These are phyloP conservation scores for Drosophila mimetica DNA, from an alignment of 2,888 invertebrate species.

Conservation along the genomic window DNA sequence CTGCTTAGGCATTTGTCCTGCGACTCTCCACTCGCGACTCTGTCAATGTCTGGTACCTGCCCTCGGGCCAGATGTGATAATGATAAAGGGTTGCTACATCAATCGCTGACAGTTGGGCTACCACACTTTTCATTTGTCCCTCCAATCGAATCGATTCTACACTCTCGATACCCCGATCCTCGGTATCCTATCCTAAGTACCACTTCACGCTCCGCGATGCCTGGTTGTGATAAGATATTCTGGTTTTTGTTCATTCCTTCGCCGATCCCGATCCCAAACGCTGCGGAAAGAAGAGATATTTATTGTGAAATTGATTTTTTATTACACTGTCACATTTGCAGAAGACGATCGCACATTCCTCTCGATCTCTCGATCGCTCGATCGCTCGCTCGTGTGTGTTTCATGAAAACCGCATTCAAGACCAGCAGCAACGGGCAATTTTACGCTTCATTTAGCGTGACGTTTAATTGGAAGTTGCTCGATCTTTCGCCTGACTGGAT, in stretches of 20 bases:
- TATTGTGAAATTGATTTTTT: conserved; percentile 81
- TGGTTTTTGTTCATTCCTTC: conserved; percentile 52
- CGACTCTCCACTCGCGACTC: neutral
- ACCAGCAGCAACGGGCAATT: conserved; percentile 79
- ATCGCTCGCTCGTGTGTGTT: conserved; percentile 10
- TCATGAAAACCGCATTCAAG: conserved; percentile 57
- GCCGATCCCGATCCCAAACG: conserved; percentile 20
- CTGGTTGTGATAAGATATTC: conserved; percentile 76
- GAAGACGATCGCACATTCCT: conserved; percentile 68
- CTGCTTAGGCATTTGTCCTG: conserved; percentile 79
- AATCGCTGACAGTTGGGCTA: conserved; percentile 80
- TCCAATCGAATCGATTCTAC: conserved; percentile 7
- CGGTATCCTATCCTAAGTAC: conserved; percentile 77
- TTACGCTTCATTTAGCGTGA: conserved; percentile 81
- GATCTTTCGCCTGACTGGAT: conserved; percentile 38
- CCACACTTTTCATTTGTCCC: conserved; percentile 77
- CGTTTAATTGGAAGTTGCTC: conserved; percentile 77
- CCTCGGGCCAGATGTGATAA: conserved; percentile 78
- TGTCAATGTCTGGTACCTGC: conserved; percentile 65
- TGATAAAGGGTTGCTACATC: conserved; percentile 80
- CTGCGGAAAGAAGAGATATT: conserved; percentile 60
- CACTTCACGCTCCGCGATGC: conserved; percentile 76
- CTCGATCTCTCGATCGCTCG: conserved; percentile 2
- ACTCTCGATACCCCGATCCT: conserved; percentile 11
- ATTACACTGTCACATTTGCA: conserved; percentile 81